phyloP scores from a whole-genome alignment of 1,140 invertebrate genomes.

The Drosophila tani region DNA sequence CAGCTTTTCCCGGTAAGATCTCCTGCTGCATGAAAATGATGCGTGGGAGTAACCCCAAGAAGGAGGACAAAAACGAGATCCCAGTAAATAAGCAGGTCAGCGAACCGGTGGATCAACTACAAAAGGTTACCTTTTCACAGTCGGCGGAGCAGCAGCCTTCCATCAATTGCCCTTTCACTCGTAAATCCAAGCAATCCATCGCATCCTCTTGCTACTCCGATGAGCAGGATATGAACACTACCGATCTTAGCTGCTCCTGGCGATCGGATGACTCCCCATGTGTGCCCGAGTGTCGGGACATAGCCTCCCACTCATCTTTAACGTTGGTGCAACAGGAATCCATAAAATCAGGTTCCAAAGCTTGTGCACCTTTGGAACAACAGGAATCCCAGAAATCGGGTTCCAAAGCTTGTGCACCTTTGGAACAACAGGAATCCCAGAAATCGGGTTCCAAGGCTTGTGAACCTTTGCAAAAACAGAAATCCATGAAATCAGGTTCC shows the following conservation, averaged over 20 bases:
- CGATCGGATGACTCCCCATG: not conserved
- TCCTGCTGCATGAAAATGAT: not conserved
- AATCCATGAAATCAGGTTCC: not conserved
- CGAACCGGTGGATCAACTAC: not conserved
- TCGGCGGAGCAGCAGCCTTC: not conserved
- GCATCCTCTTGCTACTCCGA: conserved; percentile 25
- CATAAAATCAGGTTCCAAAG: not conserved
- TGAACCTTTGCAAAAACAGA: not conserved
- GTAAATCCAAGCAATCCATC: not conserved
- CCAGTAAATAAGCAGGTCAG: not conserved
- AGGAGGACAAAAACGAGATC: too few relatives aligned
- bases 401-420: not conserved
- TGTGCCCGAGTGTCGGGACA: not conserved
- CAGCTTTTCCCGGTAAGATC: conserved; percentile 8
- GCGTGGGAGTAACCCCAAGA: not conserved
- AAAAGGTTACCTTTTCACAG: not conserved
- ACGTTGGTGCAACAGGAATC: not conserved
- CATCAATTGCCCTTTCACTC: not conserved
- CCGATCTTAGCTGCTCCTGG: conserved; percentile 6
- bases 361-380: too few relatives aligned
- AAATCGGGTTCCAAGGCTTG: not conserved
- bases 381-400: too few relatives aligned
- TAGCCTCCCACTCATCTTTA: too few relatives aligned
- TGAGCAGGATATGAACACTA: conserved; percentile 13
- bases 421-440: not conserved